These are phyloP conservation scores for Myopa testacea DNA, from an alignment of 2,888 invertebrate species.

Conservation along the genomic window DNA sequence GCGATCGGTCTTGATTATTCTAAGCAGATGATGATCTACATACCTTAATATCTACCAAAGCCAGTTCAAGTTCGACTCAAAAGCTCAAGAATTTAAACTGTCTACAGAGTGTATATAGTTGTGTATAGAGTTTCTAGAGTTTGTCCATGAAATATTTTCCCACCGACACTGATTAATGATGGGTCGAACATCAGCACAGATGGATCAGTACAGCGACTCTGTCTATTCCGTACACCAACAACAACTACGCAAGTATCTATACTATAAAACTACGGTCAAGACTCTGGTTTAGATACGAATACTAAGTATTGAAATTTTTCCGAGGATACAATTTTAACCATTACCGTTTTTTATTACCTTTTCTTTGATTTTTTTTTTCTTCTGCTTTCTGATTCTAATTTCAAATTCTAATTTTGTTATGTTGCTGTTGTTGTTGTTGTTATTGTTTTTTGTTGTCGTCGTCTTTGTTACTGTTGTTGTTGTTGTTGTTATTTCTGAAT, in stretches of 20 bases:
- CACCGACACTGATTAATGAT: conserved; percentile 36
- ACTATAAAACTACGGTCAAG: too few species aligned
- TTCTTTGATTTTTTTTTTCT: not conserved
- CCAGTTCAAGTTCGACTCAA: too few species aligned
- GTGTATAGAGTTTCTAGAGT: too few species aligned
- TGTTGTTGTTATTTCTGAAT: conserved; percentile 8
- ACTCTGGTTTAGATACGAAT: not conserved
- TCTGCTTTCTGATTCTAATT: not conserved
- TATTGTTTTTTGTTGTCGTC: conserved; percentile 1
- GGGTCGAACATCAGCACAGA: conserved; percentile 4
- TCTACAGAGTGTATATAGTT: too few species aligned
- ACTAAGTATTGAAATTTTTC: conserved; percentile 29
- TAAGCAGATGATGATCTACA: not conserved
- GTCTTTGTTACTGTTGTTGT: conserved; percentile 22
- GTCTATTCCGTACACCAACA: too few species aligned
- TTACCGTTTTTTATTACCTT: not conserved
- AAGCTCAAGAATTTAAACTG: too few species aligned
- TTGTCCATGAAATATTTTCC: conserved; percentile 32
- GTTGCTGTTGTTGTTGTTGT: conserved; percentile 7
- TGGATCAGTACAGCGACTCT: not conserved
- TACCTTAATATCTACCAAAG: too few species aligned
- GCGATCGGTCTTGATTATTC: too few species aligned
- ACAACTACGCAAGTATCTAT: too few species aligned
- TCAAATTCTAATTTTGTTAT: not conserved
- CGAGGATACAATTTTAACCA: too few species aligned